phyloP scores from a whole-genome alignment of 2,888 invertebrate genomes.

The Homarus gammarus region DNA sequence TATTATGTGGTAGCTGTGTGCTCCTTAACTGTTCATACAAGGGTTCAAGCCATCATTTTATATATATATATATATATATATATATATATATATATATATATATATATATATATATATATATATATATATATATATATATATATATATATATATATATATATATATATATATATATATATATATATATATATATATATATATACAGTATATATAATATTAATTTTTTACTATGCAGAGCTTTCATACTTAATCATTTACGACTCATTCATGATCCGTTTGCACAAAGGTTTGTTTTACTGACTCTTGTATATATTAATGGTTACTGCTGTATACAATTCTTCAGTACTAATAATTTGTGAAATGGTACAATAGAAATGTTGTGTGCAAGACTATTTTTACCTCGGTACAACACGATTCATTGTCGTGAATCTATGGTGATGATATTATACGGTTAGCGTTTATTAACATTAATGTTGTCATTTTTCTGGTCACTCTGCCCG shows the following conservation, averaged over 20 bases:
- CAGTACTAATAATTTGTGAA: slow-evolving; percentile 25
- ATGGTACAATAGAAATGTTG: slow-evolving; percentile 48
- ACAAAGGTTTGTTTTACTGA: slow-evolving; percentile 9
- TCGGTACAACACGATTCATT: background rate
- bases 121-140: too few species aligned
- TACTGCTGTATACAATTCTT: slow-evolving; percentile 30
- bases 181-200: too few species aligned
- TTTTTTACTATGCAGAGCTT: background rate
- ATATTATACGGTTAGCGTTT: background rate
- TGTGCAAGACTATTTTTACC: slow-evolving; percentile 34
- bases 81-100: too few species aligned
- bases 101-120: too few species aligned
- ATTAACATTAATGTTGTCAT: slow-evolving; percentile 4
- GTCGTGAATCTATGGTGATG: slow-evolving; percentile 3
- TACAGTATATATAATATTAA: too few species aligned
- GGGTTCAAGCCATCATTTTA: too few species aligned
- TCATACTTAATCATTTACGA: background rate
- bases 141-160: too few species aligned
- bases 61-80: too few species aligned
- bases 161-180: too few species aligned
- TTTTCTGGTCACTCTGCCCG: slow-evolving; percentile 27
- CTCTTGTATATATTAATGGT: slow-evolving; percentile 37
- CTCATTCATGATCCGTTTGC: slow-evolving; percentile 19
- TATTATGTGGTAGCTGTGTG: slow-evolving; percentile 65
- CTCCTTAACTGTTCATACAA: slow-evolving; percentile 2